Evolutionary conservation across 2,113 vertebrate genomes (phyloP).

Genomic region (Paralichthys olivaceus): DNA sequence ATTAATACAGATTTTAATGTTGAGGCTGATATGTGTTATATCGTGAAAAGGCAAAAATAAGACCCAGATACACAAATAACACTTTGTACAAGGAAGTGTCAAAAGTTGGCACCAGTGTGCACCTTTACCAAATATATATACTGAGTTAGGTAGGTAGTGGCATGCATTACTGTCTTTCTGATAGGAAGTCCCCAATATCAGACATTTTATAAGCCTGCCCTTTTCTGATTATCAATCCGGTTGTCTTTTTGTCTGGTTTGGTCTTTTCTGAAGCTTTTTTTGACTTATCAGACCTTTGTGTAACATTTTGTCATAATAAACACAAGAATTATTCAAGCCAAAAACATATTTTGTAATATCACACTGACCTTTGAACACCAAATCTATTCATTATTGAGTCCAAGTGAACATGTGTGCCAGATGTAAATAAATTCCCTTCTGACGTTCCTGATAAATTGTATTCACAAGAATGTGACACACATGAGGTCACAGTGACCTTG

Average conservation of each 20-base stretch:
- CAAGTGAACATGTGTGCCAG: background rate
- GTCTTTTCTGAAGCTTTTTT: no score
- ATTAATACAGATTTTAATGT: background rate
- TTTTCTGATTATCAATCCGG: no score
- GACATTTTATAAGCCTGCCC: no score
- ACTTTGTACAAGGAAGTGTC: no score
- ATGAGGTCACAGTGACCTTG: background rate
- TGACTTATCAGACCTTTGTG: background rate
- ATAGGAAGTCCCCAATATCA: no score
- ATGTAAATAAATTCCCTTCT: background rate
- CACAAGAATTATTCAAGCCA: background rate
- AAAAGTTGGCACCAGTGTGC: no score
- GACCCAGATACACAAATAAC: no score
- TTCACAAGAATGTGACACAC: background rate
- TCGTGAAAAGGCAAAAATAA: no score
- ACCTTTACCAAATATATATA: no score
- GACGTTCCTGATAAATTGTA: background rate
- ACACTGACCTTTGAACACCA: background rate
- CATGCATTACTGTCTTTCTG: no score
- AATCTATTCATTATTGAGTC: background rate
- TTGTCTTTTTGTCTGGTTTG: no score
- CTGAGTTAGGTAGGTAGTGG: no score
- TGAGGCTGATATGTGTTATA: background rate
- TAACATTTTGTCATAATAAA: background rate
- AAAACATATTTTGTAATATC: background rate